These are phyloP conservation scores for Campoletis sonorensis DNA, from an alignment of 1,140 invertebrate genomes.

Conservation along the genomic window DNA sequence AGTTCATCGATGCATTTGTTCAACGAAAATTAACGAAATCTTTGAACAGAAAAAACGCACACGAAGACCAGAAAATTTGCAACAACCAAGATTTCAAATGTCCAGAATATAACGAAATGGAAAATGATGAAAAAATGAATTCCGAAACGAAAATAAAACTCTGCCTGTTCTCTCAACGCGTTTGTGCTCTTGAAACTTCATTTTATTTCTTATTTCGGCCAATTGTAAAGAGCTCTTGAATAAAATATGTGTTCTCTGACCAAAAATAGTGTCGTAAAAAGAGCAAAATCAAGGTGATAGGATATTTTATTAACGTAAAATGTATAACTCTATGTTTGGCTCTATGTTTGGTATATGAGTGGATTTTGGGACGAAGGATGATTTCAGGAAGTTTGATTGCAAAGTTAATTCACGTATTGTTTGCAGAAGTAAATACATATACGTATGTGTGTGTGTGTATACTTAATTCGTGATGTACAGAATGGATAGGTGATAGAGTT, in stretches of 20 bases:
- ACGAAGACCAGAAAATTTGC: too few species aligned
- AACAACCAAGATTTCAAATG: too few species aligned
- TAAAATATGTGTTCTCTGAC: background rate
- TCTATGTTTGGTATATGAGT: background rate
- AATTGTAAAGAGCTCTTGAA: background rate
- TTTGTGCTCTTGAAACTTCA: too few species aligned
- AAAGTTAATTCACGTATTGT: constrained; percentile 3
- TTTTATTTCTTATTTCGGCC: too few species aligned
- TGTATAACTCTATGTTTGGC: background rate
- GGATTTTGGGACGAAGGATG: background rate
- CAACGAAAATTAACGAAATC: too few species aligned
- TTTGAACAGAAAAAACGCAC: too few species aligned
- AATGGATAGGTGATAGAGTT: constrained; percentile 11
- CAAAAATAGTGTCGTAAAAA: background rate
- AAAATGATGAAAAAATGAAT: too few species aligned
- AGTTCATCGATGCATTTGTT: too few species aligned
- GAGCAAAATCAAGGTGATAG: background rate
- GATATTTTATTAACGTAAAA: background rate
- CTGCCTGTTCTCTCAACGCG: too few species aligned
- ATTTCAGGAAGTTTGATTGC: background rate
- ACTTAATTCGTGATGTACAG: background rate
- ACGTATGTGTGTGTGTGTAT: too few species aligned
- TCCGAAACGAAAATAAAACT: too few species aligned
- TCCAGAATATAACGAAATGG: too few species aligned
- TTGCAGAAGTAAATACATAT: background rate